phyloP scores from a whole-genome alignment of 2,113 vertebrate species.

The Carollia perspicillata region DNA sequence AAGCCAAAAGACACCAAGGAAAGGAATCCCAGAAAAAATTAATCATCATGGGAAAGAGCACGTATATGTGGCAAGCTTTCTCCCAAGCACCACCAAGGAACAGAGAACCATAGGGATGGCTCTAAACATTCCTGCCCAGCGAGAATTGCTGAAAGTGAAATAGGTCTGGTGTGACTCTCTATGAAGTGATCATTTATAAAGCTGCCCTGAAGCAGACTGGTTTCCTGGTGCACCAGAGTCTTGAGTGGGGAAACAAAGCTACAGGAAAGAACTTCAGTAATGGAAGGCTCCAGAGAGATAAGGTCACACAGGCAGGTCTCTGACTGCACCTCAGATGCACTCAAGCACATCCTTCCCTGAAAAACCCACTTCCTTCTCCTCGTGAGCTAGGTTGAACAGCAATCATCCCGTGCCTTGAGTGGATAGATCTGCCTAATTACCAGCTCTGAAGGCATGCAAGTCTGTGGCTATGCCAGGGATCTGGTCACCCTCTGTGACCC shows the following conservation, averaged over 20 bases:
- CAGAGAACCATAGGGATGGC: neutral
- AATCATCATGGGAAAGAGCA: constrained; percentile 10
- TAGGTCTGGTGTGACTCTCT: neutral
- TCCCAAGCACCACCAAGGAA: constrained; percentile 17
- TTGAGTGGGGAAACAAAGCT: constrained; percentile 9
- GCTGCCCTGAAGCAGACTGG: neutral
- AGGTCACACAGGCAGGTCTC: neutral
- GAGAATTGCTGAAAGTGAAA: constrained; percentile 56
- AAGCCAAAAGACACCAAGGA: neutral
- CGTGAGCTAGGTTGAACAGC: neutral
- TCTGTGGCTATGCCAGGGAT: neutral
- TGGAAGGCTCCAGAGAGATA: constrained; percentile 1
- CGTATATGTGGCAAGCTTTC: neutral
- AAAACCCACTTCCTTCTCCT: neutral
- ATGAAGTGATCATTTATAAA: neutral
- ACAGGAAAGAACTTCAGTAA: neutral
- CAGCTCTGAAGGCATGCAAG: neutral
- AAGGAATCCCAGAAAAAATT: neutral
- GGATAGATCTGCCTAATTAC: neutral
- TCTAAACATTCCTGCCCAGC: neutral
- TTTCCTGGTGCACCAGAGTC: neutral
- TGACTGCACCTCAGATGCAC: neutral
- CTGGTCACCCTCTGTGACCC: neutral
- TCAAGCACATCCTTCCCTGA: neutral
- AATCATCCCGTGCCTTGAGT: neutral